Conservation (phyloP, 1,140 invertebrate species). For the Nixonia krombeini region DNA sequence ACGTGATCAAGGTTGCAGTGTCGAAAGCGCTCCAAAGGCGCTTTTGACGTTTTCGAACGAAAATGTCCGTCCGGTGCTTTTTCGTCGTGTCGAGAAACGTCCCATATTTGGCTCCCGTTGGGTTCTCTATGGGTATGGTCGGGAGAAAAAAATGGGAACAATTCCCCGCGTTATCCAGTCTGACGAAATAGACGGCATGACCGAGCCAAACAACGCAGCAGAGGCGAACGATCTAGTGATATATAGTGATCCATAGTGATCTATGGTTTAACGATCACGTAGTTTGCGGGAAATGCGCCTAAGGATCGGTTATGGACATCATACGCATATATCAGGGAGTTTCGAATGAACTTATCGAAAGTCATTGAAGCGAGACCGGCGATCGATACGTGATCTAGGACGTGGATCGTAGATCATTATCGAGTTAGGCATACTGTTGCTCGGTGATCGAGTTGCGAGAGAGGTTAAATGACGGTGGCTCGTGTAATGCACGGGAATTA, state of each 20-base stretch:
- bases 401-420: conserved; percentile 47
- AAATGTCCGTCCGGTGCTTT: no score
- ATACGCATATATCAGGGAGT: conserved; percentile 18
- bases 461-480: conserved; percentile 37
- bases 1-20: no score
- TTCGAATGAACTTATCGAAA: conserved; percentile 54
- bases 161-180: conserved; percentile 6
- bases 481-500: conserved; percentile 29
- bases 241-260: conserved; percentile 13
- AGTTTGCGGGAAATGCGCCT: conserved; percentile 17
- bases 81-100: no score
- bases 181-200: conserved; percentile 8
- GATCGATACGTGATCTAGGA: conserved; percentile 27
- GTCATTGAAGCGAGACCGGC: conserved; percentile 28
- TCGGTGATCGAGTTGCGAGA: conserved; percentile 43
- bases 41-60: no score
- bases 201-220: conserved; percentile 9
- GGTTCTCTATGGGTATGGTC: no score
- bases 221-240: conserved; percentile 9
- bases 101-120: no score
- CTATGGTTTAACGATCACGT: conserved; percentile 28
- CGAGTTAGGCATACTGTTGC: conserved; percentile 27
- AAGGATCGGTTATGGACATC: conserved; percentile 14
- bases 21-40: no score
- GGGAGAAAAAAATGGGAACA: neutral